Base-by-base conservation (phyloP, 2,113 vertebrate species). In the Talpa occidentalis region DNA sequence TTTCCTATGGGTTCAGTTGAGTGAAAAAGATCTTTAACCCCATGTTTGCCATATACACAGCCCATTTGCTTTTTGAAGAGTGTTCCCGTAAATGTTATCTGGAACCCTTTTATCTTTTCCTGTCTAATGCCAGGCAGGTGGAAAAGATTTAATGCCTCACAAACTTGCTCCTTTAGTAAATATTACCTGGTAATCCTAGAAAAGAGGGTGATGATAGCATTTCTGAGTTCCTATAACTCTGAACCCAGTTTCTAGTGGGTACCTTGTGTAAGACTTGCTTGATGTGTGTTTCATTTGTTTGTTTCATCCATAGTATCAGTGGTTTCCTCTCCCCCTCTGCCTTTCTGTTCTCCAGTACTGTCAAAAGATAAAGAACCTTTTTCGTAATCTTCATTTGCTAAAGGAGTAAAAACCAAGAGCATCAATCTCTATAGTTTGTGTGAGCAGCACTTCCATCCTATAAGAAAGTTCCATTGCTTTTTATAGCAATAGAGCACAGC, bases 341-440 rank as follows among this genome's bases (percentile, higher is more conserved):
- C 37, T 17, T 0, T 73, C 54, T 62, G 15, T 5, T 80, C 77
- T 52, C 40, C 26, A 76, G 16, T 83, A 84, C 91, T 95, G 37
- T 93, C 91, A 94, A 92, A 92, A 90, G 92, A 94, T 64, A 60
- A 95, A 92, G 17, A 77, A 67, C 84, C 30, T 91, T 88, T 95
- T 92, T 95, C 78, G 83, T 73, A 80, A 69, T 91, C 60, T 19
- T 92, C 22, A 79, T 73, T 95, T 93, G 52, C 59, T 59, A 81
- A 94, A 79, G 66, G 52, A 88, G 89, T 96, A 91, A 93, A 92
- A 94, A 73, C 62, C 69, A 69, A 66, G 94, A 97, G 93, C 94
- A 81, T 97, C 69, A 94, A 96, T 95, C 97, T 97, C 95, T 88
- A 21, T 82, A 91, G 97, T 96, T 78, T 95, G 92, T 97, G 97